A percentile compares a stretch with the other conserved stretches of the same genome.
These are phyloP conservation scores for Nanger granti DNA, from an alignment of 2,113 vertebrate genomes.

Conservation along the genomic window DNA sequence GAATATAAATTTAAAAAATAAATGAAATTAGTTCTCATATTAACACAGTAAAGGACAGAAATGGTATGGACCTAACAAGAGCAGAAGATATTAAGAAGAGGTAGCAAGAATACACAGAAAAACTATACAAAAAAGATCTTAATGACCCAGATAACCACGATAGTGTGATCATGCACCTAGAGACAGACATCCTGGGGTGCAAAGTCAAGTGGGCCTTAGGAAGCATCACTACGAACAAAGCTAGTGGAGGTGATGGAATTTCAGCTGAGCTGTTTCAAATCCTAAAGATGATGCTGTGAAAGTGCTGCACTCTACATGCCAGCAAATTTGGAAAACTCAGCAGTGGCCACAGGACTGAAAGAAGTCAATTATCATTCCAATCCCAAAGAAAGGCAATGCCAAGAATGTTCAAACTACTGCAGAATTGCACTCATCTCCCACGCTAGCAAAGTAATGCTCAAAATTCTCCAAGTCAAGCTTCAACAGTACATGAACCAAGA, in stretches of 20 bases:
- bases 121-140: not conserved
- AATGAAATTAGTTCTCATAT: not conserved
- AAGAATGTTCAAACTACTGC: not conserved
- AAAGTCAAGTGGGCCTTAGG: not conserved
- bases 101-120: not conserved
- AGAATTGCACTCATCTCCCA: not conserved
- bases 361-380: not conserved
- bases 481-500: not conserved
- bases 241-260: not conserved
- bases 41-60: not conserved
- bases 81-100: not conserved
- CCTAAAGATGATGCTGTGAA: not conserved
- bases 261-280: not conserved
- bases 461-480: not conserved
- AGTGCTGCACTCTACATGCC: not conserved
- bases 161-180: not conserved
- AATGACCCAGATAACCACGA: not conserved
- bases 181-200: not conserved
- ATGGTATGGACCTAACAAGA: not conserved
- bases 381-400: not conserved
- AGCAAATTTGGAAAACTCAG: not conserved
- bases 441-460: not conserved
- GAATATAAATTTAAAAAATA: constrained; percentile 39
- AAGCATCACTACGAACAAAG: not conserved
- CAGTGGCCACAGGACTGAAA: not conserved